Base-by-base conservation (phyloP, 2,888 invertebrate species). In the Steromphala cineraria region DNA sequence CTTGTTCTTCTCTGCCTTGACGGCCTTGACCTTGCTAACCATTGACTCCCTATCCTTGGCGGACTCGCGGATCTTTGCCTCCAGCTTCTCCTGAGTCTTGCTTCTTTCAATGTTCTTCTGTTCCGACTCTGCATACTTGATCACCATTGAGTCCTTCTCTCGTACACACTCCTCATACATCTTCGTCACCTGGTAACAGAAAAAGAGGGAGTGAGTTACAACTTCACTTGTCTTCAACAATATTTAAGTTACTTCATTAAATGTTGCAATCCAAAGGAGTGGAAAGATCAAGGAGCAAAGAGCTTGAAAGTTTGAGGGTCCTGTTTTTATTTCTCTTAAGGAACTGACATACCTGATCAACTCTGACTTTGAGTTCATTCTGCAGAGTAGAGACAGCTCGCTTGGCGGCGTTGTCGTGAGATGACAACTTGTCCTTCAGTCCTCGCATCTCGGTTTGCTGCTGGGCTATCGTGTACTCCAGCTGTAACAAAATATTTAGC, bases 61-160 rank as follows among this genome's bases (percentile, higher is more conserved):
- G 80, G 87, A 83, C 15, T 93, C 93, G 78, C 87, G 87, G 52
- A 92, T 75, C 80, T 89, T 89, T 2, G 84, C 80, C 80, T 93
- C 93, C 2, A 89, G 81, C 79, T 90, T 89, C 75, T 91, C 89
- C 71, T 88, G 84, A 21, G 82, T 81, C 75, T 89, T 89, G 80
- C 89, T 87, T 52, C 87, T 81, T 78, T 93, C 92, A 8, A 93
- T 88, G 82, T 89, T 91, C 81, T 92, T 93, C 80, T 92, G 90
- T 82, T 93, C 93, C 3, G 92, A 91, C 83, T 91, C 91, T 5
- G 93, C 93, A 86, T 90, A 93, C 81, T 91, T 92, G 55, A 93
- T 87, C 28, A 93, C 93, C 91, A 93, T 93, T 15, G 88, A 85
- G 53, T 93, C 93, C 82, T 93, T 93, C 79, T 93, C 93, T 74